These are phyloP conservation scores for Chascanopsetta lugubris DNA, from an alignment of 2,113 vertebrate genomes.

Conservation along the genomic window DNA sequence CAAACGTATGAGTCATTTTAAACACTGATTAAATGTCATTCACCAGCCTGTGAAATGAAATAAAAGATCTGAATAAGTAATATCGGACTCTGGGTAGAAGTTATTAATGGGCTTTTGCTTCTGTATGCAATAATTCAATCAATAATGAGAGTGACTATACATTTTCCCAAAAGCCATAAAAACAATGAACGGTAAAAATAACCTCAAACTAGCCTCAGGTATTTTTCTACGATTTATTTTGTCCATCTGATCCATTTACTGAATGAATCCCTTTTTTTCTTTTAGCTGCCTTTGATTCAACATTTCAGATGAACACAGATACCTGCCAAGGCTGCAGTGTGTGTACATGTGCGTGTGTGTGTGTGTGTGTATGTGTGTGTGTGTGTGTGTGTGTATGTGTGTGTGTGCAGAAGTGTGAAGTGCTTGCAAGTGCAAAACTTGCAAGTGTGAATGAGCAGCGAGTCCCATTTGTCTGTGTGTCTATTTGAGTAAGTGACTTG, in stretches of 20 bases:
- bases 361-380: constrained; percentile 3
- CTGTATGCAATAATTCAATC: no score
- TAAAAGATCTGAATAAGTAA: not conserved
- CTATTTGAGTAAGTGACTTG: constrained; percentile 39
- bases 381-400: constrained; percentile 3
- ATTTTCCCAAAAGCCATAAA: no score
- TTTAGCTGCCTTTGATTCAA: constrained; percentile 11
- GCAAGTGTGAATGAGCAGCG: constrained; percentile 58
- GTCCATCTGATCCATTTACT: not conserved
- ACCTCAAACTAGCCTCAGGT: no score
- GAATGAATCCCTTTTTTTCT: constrained; percentile 19
- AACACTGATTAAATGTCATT: no score
- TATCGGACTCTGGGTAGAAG: not conserved
- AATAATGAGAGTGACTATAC: no score
- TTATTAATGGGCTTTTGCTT: no score
- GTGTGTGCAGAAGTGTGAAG: constrained; percentile 50
- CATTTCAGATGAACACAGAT: constrained; percentile 11
- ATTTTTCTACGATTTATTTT: constrained; percentile 15
- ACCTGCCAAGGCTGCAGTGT: constrained; percentile 11
- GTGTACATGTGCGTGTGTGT: not conserved
- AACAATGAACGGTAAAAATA: not conserved
- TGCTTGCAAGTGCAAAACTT: constrained; percentile 35
- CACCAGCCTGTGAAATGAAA: no score
- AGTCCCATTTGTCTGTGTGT: constrained; percentile 14
- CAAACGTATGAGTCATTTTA: no score